Percentiles rank a stretch among this genome's conserved stretches.
Evolutionary conservation across 1,140 invertebrate genomes (phyloP).

Genomic region (Panagrolaimus sp.): DNA sequence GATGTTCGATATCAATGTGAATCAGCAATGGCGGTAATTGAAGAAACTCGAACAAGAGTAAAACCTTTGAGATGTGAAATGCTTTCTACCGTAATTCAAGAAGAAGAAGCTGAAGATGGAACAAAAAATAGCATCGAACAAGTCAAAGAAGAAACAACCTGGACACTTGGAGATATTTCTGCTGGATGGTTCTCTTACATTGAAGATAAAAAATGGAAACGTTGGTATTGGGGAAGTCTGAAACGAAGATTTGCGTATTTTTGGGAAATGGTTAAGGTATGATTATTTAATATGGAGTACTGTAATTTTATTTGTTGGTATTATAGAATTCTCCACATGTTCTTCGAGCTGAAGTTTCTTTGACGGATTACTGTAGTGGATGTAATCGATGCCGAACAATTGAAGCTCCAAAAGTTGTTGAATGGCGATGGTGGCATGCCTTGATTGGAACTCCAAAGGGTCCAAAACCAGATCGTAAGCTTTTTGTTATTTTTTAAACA

Average conservation of each 20-base stretch:
- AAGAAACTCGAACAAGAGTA: slow-evolving; percentile 19
- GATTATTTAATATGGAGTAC: not conserved
- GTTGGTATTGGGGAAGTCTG: slow-evolving; percentile 38
- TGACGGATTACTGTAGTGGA: slow-evolving; percentile 32
- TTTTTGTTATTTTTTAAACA: not conserved
- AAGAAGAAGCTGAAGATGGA: slow-evolving; percentile 11
- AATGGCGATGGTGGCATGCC: not conserved
- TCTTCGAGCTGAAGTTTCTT: slow-evolving; percentile 24
- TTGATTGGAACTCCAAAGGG: not conserved
- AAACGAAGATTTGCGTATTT: slow-evolving; percentile 26
- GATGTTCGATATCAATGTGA: slow-evolving; percentile 33
- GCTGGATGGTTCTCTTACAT: slow-evolving; percentile 42
- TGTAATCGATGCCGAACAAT: slow-evolving; percentile 29
- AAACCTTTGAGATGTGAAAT: slow-evolving; percentile 33
- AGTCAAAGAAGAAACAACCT: slow-evolving; percentile 23
- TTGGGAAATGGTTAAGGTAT: slow-evolving; percentile 43
- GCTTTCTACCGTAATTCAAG: not conserved
- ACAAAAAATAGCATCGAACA: slow-evolving; percentile 7
- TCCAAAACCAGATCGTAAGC: not conserved
- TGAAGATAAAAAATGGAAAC: slow-evolving; percentile 35
- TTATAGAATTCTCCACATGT: slow-evolving; percentile 21
- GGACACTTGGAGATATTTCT: slow-evolving; percentile 24
- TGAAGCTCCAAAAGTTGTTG: not conserved
- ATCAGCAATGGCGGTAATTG: slow-evolving; percentile 41
- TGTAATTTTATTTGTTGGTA: not conserved